Evolutionary conservation across 2,113 vertebrate species (phyloP).

Genomic region (Otocyon megalotis): DNA sequence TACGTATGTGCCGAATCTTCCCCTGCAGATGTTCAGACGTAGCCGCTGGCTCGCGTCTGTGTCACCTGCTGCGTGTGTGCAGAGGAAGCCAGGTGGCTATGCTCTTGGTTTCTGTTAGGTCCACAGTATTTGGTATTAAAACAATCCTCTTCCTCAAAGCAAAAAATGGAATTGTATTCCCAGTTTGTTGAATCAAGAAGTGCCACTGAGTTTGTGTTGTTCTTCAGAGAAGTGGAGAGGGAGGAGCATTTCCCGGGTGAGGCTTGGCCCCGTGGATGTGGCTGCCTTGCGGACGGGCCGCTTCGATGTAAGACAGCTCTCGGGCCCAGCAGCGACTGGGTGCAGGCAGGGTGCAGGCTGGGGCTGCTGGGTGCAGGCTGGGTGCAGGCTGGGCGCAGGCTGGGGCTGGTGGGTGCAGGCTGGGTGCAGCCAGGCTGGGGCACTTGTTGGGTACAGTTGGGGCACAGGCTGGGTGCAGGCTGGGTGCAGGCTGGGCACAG

Average conservation of each 20-base stretch:
- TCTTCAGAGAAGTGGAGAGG: neutral
- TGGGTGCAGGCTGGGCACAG: too few species aligned
- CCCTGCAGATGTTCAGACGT: neutral
- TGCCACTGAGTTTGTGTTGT: neutral
- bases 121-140: neutral
- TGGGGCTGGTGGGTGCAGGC: too few species aligned
- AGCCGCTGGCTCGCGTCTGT: neutral
- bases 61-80: neutral
- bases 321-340: too few species aligned
- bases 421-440: too few species aligned
- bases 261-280: too few species aligned
- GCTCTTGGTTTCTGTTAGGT: neutral
- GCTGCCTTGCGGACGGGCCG: too few species aligned
- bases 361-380: too few species aligned
- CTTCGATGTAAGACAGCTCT: too few species aligned
- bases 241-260: neutral
- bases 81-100: neutral
- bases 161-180: neutral
- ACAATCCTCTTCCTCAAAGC: conserved; percentile 28
- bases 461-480: too few species aligned
- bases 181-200: conserved; percentile 67
- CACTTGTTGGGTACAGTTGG: too few species aligned
- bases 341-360: too few species aligned
- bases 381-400: too few species aligned
- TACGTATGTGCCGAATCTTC: conserved; percentile 34